phyloP scores from a whole-genome alignment of 2,113 vertebrate genomes.

The Petrocephalus microphthalmus region DNA sequence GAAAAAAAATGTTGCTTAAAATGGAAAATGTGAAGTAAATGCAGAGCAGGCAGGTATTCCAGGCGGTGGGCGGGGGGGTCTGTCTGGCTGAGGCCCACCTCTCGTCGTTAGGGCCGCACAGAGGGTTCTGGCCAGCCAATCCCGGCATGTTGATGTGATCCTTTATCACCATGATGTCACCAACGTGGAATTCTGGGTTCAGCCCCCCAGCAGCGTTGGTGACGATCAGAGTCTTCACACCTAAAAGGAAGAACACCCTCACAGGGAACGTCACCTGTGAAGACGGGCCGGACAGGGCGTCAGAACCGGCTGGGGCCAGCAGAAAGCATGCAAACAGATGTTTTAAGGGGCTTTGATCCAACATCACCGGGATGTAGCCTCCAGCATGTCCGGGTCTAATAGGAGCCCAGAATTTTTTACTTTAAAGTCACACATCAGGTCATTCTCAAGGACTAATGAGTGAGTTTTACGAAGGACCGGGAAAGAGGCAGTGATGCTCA shows the following conservation, averaged over 20 bases:
- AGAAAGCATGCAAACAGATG: not conserved
- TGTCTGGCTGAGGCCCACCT: conserved; percentile 7
- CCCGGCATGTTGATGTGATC: conserved; percentile 35
- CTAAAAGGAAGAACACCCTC: conserved; percentile 28
- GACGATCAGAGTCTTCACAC: conserved; percentile 29
- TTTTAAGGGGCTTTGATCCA: not conserved
- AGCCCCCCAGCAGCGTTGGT: conserved; percentile 35
- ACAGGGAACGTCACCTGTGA: conserved; percentile 29
- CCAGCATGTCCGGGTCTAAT: not conserved
- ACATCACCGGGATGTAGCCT: not conserved
- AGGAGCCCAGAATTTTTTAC: not conserved
- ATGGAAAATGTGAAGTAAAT: not conserved
- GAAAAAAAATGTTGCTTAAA: not conserved
- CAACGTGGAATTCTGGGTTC: conserved; percentile 24
- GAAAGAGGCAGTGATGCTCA: not conserved
- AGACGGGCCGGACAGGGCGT: not conserved
- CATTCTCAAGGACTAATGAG: not conserved
- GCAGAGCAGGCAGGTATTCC: not conserved
- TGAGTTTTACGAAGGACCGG: not conserved
- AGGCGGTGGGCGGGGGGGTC: not conserved
- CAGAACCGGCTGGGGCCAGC: not conserved
- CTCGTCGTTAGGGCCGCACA: conserved; percentile 27
- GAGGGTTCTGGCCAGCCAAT: conserved; percentile 26
- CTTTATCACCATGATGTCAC: conserved; percentile 36
- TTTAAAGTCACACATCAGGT: not conserved